Percentiles rank a stretch among this genome's conserved stretches.
These are phyloP conservation scores for Idaea aversata DNA, from an alignment of 2,888 invertebrate species.

Conservation along the genomic window DNA sequence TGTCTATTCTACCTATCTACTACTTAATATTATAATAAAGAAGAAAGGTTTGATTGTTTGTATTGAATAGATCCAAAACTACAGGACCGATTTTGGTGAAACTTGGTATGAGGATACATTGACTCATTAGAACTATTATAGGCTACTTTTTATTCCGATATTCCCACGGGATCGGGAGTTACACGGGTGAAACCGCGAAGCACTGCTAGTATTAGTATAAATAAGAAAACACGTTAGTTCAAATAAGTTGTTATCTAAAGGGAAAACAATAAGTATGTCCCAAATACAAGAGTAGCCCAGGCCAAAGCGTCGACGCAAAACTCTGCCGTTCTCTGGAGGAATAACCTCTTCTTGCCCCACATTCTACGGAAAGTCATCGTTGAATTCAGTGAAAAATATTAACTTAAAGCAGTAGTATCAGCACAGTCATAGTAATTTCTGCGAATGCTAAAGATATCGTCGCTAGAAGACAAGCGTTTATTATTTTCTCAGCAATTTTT, in stretches of 20 bases:
- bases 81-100: too few relatives aligned
- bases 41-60: too few relatives aligned
- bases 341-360: constrained; percentile 42
- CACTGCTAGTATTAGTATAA: too few relatives aligned
- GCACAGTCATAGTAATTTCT: constrained; percentile 53
- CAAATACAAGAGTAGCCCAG: constrained; percentile 49
- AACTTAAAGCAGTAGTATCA: constrained; percentile 46
- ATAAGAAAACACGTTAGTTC: background rate
- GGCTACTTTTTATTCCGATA: too few relatives aligned
- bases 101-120: too few relatives aligned
- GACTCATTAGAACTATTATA: too few relatives aligned
- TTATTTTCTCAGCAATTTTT: constrained; percentile 46
- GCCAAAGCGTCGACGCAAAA: constrained; percentile 39
- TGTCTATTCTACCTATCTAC: too few relatives aligned
- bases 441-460: constrained; percentile 57
- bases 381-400: constrained; percentile 5
- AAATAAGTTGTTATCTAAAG: constrained; percentile 22
- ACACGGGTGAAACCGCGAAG: too few relatives aligned
- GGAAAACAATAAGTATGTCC: constrained; percentile 44
- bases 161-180: too few relatives aligned
- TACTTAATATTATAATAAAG: too few relatives aligned
- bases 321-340: constrained; percentile 35
- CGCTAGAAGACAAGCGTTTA: constrained; percentile 51
- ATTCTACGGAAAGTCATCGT: constrained; percentile 44
- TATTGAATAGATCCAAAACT: too few relatives aligned